Conservation (phyloP, 2,113 vertebrate species). For the Pogonocichla stellata region DNA sequence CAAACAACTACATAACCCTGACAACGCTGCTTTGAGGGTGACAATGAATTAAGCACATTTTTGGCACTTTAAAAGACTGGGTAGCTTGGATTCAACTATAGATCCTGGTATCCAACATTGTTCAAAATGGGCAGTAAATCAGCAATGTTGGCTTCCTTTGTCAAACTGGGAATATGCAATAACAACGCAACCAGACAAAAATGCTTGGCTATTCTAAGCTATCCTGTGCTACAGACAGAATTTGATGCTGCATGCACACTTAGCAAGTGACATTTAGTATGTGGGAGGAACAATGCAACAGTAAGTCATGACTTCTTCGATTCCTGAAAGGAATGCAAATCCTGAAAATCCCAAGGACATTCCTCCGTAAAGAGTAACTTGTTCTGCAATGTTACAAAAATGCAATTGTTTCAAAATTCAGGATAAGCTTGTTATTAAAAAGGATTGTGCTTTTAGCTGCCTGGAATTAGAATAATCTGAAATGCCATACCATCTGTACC, state of each 20-base stretch:
- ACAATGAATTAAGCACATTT: neutral
- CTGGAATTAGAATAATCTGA: conserved; percentile 43
- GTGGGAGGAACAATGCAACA: conserved; percentile 9
- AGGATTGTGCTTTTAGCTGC: conserved; percentile 11
- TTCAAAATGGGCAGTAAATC: neutral
- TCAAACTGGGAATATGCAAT: conserved; percentile 31
- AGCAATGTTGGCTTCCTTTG: neutral
- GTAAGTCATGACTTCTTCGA: neutral
- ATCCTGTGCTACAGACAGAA: neutral
- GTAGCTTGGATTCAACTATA: neutral
- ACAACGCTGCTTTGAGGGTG: neutral
- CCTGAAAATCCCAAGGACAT: conserved; percentile 31
- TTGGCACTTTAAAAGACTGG: neutral
- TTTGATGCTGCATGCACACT: neutral
- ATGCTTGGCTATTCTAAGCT: neutral
- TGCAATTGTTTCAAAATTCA: conserved; percentile 32
- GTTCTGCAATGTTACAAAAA: conserved; percentile 8
- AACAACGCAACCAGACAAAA: conserved; percentile 24
- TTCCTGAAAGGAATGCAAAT: conserved; percentile 39
- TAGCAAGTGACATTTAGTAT: neutral
- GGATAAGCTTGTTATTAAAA: conserved; percentile 35
- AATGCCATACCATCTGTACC: conserved; percentile 47
- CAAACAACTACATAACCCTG: neutral
- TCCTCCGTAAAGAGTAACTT: neutral
- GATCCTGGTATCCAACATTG: neutral